These are phyloP conservation scores for Bufo gargarizans DNA, from an alignment of 2,113 vertebrate species.

Conservation along the genomic window DNA sequence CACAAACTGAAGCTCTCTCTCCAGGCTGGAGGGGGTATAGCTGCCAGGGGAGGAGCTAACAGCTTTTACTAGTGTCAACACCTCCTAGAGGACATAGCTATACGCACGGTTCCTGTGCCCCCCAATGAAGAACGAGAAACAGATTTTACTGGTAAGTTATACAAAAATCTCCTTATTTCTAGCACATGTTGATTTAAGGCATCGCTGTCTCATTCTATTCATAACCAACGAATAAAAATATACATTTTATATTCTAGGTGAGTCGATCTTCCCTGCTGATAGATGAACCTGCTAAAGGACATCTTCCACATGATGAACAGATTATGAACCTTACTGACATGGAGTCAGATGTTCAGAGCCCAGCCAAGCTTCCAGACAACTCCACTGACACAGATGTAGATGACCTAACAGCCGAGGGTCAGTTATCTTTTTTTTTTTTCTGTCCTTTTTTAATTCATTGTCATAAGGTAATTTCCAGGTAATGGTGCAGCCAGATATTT, in stretches of 20 bases:
- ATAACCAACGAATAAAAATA: not conserved
- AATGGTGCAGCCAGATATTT: not conserved
- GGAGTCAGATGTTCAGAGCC: conserved; percentile 78
- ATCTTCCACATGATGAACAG: conserved; percentile 78
- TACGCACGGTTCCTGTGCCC: too few relatives aligned
- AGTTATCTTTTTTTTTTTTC: conserved; percentile 58
- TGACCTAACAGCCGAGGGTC: conserved; percentile 82
- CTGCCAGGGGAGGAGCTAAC: too few relatives aligned
- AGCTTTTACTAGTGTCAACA: too few relatives aligned
- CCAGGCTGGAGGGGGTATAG: too few relatives aligned
- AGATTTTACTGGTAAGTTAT: too few relatives aligned
- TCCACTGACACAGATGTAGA: conserved; percentile 89
- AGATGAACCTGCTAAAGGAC: conserved; percentile 82
- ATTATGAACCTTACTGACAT: conserved; percentile 77
- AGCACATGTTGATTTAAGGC: not conserved
- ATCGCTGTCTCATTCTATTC: not conserved
- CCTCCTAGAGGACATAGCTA: too few relatives aligned
- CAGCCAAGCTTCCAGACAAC: conserved; percentile 83
- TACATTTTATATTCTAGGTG: conserved; percentile 71
- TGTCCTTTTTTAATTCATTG: not conserved
- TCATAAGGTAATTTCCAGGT: not conserved
- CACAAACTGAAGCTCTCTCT: too few relatives aligned
- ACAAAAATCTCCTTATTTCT: too few relatives aligned
- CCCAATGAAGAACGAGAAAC: too few relatives aligned
- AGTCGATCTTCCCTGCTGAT: conserved; percentile 80